Evolutionary conservation across 2,113 vertebrate species (phyloP), one percentile per base, ranked within the genome.

Genomic region (Leptobrachium leishanense): DNA sequence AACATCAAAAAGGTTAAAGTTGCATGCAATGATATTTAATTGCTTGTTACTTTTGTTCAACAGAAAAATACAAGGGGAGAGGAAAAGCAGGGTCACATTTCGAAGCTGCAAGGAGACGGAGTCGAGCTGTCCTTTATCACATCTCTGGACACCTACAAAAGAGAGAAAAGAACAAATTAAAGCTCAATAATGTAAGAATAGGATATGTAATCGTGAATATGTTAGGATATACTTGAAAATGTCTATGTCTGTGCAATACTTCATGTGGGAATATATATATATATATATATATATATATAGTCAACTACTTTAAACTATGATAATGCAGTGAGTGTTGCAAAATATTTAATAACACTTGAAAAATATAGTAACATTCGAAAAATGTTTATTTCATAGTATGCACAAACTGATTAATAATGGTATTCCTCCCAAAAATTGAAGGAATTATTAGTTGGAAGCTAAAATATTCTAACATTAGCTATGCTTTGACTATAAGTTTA

Each of bases 141-240:
- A 97, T 98, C 87, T 98, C 97, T 54, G 97, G 97, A 82, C 97
- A 99, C 85, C 93, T 98, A 79, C 96, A 98, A 90, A 96, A 92
- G 91, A 91, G 94, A 88, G 94, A 98, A 85, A 98, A 94, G 90
- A 95, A 95, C 92, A 98, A 98, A 89, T 88, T 99, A 88, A 99
- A 99, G 90, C 93, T 99, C 87, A 99, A 98, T 90, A 98, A 98
- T 85, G 97, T 99, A 90, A 83, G 92, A 92, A 46, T 73, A 53
- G 54, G 0, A 65, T 68, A 9, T 40, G 20, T 31, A 31, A n/a
- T 68, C 20, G 20, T 31, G 20, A 31, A 31, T 31, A 31, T 31
- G 20, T 31, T 31, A 31, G 20, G 20, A 31, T 31, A 31, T 31
- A 31, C 20, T 31, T 31, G 20, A 31, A 31, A 31, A 31, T 31